These are phyloP conservation scores for Beaufortia kweichowensis DNA, from an alignment of 2,113 vertebrate species.

Conservation along the genomic window DNA sequence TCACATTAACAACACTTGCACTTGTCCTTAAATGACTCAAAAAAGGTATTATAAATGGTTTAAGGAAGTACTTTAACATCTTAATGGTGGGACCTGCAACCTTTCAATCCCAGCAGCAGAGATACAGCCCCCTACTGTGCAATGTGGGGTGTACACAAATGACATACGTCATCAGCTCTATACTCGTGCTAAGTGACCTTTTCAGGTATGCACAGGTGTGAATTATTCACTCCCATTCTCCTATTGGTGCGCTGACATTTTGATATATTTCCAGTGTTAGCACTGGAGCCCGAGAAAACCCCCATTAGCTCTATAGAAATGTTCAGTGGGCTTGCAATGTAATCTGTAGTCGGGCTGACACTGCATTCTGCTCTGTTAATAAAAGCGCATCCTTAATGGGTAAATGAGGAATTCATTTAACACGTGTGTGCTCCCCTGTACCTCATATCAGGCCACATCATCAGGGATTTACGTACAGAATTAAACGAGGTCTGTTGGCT, in stretches of 20 bases:
- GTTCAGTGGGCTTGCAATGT: not conserved
- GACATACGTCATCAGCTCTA: slow-evolving; percentile 10
- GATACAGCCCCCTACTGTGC: slow-evolving; percentile 11
- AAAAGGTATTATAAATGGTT: not conserved
- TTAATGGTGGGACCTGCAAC: not conserved
- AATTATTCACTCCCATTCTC: slow-evolving; percentile 34
- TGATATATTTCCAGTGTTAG: slow-evolving; percentile 25
- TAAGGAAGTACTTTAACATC: not conserved
- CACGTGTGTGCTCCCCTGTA: slow-evolving; percentile 2
- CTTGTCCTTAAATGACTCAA: too few relatives aligned
- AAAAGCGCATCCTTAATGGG: slow-evolving; percentile 37
- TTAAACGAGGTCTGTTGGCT: slow-evolving; percentile 36
- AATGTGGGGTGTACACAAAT: slow-evolving; percentile 9
- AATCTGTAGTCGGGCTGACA: not conserved
- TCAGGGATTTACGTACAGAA: slow-evolving; percentile 8
- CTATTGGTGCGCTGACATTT: slow-evolving; percentile 1
- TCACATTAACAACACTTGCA: too few relatives aligned
- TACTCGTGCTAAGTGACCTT: slow-evolving; percentile 22
- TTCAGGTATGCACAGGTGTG: slow-evolving; percentile 22
- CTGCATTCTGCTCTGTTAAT: slow-evolving; percentile 7
- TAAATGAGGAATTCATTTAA: slow-evolving; percentile 45
- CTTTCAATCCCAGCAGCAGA: slow-evolving; percentile 16
- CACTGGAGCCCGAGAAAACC: slow-evolving; percentile 1
- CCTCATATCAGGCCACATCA: slow-evolving; percentile 15
- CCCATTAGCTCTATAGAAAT: not conserved